A percentile compares a stretch with the other conserved stretches of the same genome.
Conservation (phyloP, 2,888 invertebrate species). For the Leptinotarsa peninsularis region DNA sequence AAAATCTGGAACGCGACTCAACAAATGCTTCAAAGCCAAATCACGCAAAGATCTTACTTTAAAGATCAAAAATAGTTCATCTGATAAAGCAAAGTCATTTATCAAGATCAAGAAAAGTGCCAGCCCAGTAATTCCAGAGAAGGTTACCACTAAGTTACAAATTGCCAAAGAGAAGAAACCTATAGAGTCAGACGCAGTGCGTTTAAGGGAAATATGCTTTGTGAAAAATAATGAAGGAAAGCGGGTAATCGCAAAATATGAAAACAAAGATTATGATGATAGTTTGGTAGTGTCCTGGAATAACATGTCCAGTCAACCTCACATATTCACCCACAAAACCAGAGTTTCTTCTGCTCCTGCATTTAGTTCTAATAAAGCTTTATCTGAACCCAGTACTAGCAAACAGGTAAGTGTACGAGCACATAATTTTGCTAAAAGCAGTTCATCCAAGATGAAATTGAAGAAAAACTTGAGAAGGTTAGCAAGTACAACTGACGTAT, state of each 20-base stretch:
- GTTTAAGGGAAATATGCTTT: constrained; percentile 62
- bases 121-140: constrained; percentile 34
- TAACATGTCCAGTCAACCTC: constrained; percentile 53
- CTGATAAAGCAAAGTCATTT: constrained; percentile 44
- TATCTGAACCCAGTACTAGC: constrained; percentile 56
- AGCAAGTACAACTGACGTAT: constrained; percentile 53
- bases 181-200: constrained; percentile 48
- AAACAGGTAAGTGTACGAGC: constrained; percentile 54
- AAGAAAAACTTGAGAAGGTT: constrained; percentile 60
- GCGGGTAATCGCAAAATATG: constrained; percentile 62
- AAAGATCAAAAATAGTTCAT: constrained; percentile 51
- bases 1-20: constrained; percentile 50
- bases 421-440: constrained; percentile 60
- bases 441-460: constrained; percentile 55
- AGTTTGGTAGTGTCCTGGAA: constrained; percentile 63
- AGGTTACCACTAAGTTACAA: constrained; percentile 29
- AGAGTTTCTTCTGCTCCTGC: constrained; percentile 45
- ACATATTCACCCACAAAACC: constrained; percentile 56
- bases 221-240: constrained; percentile 62
- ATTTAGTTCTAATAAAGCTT: constrained; percentile 40
- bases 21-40: constrained; percentile 53
- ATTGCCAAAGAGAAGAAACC: constrained; percentile 31
- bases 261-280: constrained; percentile 55
- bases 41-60: constrained; percentile 52
- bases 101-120: constrained; percentile 29